Base-by-base conservation (phyloP, 2,113 vertebrate genomes). In the Ploceus nigricollis region DNA sequence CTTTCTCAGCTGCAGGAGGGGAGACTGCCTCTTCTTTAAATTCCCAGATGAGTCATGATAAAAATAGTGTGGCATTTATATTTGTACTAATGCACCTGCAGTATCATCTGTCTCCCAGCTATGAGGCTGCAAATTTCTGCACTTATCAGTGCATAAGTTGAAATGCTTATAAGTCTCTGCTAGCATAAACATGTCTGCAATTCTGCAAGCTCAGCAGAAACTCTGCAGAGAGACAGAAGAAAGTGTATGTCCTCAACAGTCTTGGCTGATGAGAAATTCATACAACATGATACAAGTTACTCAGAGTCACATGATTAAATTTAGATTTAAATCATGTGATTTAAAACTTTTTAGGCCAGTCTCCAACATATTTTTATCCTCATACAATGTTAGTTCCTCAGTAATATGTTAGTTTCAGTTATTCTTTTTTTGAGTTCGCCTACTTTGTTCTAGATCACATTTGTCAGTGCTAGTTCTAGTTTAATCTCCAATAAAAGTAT, bases 21-120 rank as follows among this genome's bases (percentile, higher is more conserved):
- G 93, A 94, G 84, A 76, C 47, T 76, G 66, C 13, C 33, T 85
- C 58, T 82, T 93, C 54, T 85, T 95, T 86, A 93, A 95, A 97
- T 94, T 96, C 79, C 87, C 85, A 93, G 39, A 79, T 94, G 92
- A 95, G 63, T 88, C 85, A 86, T 44, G 90, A 82, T 64, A 94
- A 96, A 96, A 95, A 95, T 85, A 96, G 94, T 83, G 63, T 88
- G 76, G 88, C 60, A 77, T 92, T 93, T 86, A 61, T 79, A 73
- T 88, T 88, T 6, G 0, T 91, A 60, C 51, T 83, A 91, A 88
- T 44, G 85, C 92, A 96, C 92, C 94, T 96, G 93, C 88, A 71
- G 63, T 56, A 93, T 94, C 94, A 93, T 88, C 90, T 96, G 78
- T 72, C 63, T 93, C 54, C 33, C 60, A 91, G 71, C 51, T 73